phyloP scores from a whole-genome alignment of 2,888 invertebrate genomes.

The Mesorhabditis sp. region DNA sequence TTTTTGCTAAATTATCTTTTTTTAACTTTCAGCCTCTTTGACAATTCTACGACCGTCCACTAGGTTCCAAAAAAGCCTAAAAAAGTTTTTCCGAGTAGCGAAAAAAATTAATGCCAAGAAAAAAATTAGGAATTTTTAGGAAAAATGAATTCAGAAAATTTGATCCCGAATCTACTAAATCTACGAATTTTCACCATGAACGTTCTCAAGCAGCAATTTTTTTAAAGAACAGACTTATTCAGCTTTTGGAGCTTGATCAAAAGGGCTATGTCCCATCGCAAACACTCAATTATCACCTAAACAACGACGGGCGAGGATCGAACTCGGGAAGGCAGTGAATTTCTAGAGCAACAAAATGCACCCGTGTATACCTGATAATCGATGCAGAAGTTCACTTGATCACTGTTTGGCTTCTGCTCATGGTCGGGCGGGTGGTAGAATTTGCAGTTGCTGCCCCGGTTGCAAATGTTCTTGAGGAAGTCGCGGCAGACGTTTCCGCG shows the following conservation, averaged over 20 bases:
- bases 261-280: too few species aligned
- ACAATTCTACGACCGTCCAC: background rate
- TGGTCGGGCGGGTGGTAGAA: conserved; percentile 62
- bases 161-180: background rate
- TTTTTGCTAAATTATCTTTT: background rate
- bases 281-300: too few species aligned
- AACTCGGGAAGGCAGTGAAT: too few species aligned
- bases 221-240: too few species aligned
- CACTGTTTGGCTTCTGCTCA: conserved; percentile 44
- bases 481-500: conserved; percentile 65
- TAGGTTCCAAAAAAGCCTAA: too few species aligned
- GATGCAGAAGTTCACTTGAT: conserved; percentile 64
- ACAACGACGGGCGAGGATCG: too few species aligned
- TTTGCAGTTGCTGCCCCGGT: conserved; percentile 67
- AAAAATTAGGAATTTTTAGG: background rate
- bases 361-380: conserved; percentile 64
- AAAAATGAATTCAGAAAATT: background rate
- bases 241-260: too few species aligned
- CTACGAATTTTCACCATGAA: background rate
- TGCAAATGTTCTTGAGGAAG: conserved; percentile 67
- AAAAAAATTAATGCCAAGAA: background rate
- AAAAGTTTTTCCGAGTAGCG: too few species aligned
- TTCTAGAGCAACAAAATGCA: background rate
- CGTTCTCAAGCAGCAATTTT: too few species aligned
- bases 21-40: background rate